Percentiles rank a stretch among this genome's conserved stretches.
phyloP scores from a whole-genome alignment of 2,888 invertebrate genomes.

The Oscheius sp. region DNA sequence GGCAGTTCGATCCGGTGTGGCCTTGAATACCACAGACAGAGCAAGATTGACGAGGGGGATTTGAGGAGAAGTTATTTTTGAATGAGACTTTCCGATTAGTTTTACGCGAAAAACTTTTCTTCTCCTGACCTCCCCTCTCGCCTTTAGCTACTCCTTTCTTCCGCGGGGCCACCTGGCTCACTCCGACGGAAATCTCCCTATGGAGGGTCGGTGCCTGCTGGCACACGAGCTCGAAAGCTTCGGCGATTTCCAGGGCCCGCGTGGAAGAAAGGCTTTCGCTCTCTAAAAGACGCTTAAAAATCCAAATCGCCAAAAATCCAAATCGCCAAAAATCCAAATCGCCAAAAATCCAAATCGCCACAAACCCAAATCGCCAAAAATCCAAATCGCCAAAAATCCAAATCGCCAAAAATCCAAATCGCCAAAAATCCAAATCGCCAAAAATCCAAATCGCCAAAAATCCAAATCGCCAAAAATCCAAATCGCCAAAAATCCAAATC shows the following conservation, averaged over 20 bases:
- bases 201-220: neutral
- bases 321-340: no score
- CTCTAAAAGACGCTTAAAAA: neutral
- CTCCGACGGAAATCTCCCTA: neutral
- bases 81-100: neutral
- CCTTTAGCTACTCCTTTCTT: neutral
- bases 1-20: neutral
- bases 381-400: no score
- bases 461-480: no score
- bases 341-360: no score
- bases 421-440: no score
- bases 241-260: slow-evolving; percentile 13
- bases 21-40: slow-evolving; percentile 1
- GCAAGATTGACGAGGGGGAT: slow-evolving; percentile 10
- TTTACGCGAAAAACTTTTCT: neutral
- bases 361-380: no score
- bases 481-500: no score
- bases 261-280: neutral
- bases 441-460: no score
- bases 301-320: no score
- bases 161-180: neutral
- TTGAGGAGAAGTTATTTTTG: neutral
- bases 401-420: no score
- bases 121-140: neutral
- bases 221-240: neutral